Percentiles rank a stretch among this genome's conserved stretches.
Evolutionary conservation across 2,888 invertebrate species (phyloP).

Genomic region (Nephrotoma guestfalica): DNA sequence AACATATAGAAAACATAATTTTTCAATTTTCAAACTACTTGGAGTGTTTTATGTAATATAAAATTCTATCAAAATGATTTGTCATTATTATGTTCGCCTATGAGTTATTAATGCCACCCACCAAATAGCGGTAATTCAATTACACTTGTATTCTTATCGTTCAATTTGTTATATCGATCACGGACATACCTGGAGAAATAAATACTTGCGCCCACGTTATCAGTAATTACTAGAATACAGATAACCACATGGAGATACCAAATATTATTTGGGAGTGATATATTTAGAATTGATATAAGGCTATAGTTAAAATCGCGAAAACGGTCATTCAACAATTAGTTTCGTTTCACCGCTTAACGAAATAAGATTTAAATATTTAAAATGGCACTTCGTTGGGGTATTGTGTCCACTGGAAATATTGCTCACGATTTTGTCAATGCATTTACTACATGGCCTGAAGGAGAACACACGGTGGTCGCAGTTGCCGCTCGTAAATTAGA

Average conservation of each 20-base stretch:
- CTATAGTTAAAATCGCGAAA: background rate
- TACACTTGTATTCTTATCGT: background rate
- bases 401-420: conserved; percentile 67
- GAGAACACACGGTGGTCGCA: conserved; percentile 54
- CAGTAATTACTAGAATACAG: too few relatives aligned
- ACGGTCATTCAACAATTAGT: background rate
- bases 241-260: background rate
- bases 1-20: background rate
- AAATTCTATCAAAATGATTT: background rate
- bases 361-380: background rate
- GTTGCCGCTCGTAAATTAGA: conserved; percentile 56
- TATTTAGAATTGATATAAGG: background rate
- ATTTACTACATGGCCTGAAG: conserved; percentile 40
- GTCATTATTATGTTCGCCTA: background rate
- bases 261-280: background rate
- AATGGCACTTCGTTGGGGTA: conserved; percentile 53
- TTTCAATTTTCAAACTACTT: background rate
- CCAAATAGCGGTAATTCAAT: background rate
- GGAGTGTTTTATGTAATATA: background rate
- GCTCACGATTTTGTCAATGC: conserved; percentile 66
- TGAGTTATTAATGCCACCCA: background rate
- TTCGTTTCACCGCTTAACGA: background rate
- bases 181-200: background rate
- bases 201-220: background rate
- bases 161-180: background rate